Conservation (phyloP, 2,113 vertebrate species). For the Zapus hudsonius region DNA sequence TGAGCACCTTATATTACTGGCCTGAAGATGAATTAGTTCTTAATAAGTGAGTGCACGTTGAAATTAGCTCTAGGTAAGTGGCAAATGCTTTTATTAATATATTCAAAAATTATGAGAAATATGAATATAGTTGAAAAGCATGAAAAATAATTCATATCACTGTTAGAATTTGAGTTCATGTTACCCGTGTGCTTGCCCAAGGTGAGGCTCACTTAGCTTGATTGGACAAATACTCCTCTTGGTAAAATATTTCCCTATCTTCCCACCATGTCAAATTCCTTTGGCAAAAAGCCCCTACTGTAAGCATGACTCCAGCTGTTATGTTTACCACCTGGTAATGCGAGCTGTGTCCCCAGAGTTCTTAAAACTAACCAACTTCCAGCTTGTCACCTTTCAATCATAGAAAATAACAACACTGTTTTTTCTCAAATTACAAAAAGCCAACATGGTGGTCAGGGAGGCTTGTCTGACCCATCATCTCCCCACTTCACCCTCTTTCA, state of each 20-base stretch:
- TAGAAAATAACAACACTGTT: not conserved
- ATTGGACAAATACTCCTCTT: not conserved
- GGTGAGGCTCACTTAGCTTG: not conserved
- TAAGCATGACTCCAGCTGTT: not conserved
- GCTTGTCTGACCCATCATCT: not conserved
- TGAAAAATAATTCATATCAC: not conserved
- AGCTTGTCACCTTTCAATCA: not conserved
- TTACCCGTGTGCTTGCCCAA: fast-evolving
- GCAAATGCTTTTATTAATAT: not conserved
- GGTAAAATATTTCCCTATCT: not conserved
- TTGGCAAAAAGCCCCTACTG: not conserved
- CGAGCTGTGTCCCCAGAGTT: not conserved
- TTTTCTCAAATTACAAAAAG: not conserved
- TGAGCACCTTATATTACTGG: not conserved
- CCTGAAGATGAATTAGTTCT: not conserved
- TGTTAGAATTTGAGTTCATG: not conserved
- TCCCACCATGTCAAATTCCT: not conserved
- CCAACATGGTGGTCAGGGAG: not conserved
- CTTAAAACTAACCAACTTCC: not conserved
- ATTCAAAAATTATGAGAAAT: not conserved
- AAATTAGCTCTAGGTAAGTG: not conserved
- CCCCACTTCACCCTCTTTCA: not conserved
- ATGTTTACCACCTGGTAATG: not conserved
- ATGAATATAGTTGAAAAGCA: not conserved
- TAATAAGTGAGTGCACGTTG: not conserved